Evolutionary conservation across 1,140 invertebrate genomes (phyloP), one percentile per base, ranked within the genome.

Genomic region (Stegodyphus mimosarum): DNA sequence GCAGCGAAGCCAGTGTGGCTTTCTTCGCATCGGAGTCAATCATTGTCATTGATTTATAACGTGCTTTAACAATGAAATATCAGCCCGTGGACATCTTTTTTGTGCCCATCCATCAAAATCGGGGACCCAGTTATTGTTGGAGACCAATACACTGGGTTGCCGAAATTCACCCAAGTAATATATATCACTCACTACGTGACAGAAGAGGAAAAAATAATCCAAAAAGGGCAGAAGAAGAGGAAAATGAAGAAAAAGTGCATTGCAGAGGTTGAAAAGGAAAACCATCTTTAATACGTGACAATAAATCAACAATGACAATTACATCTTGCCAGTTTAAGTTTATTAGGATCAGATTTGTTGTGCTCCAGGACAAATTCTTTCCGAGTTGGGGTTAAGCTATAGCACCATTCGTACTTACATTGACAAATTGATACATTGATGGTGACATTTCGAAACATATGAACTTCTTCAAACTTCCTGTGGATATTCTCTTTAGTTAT

Each of bases 261-360:
- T 33, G 33, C 33, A 33, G 33, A 33, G 33, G 33, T 33, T 33
- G 33, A 49, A 33, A 15, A 13, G 48, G 63, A 75, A 13, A 17
- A 50, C 75, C 63, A 64, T 77, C 77, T 33, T 79, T 79, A 79
- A 70, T 70, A 79, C 67, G 33, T 33, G 77, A 70, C 64, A 55
- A 79, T 79, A 79, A 79, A 79, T 79, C 77, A 79, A 79, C 52
- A 70, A 79, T 79, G 77, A 79, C 77, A 79, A 79, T 79, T 79
- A 70, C 66, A 79, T 79, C 67, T 55, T 53, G 50, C 49, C 77
- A 53, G 77, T 69, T 79, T 15, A 53, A 79, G 52, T 69, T 79
- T 79, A 79, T 79, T 79, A 79, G 77, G 77, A 79, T 79, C 17
- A 55, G 48, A 67, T 77, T 77, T 15, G 15, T 33, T 67, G 11